Conservation (phyloP, 2,797 vertebrate genomes). For the Merluccius polli region DNA sequence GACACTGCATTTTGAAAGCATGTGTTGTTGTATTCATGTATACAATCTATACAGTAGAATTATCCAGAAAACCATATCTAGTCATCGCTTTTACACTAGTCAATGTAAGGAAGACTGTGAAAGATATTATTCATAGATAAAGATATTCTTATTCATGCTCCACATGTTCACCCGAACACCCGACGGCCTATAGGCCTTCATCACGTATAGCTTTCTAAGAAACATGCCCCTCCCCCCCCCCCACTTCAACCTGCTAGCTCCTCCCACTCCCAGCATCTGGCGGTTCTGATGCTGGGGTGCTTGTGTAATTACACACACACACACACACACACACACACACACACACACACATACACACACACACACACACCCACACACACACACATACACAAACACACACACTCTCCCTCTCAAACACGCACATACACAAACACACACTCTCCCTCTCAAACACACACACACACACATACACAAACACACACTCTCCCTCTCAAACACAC, state of each 20-base stretch:
- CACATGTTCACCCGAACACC: neutral
- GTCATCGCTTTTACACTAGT: neutral
- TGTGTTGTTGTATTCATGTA: neutral
- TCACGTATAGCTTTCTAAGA: neutral
- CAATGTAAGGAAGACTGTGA: neutral
- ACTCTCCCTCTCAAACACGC: too few species aligned
- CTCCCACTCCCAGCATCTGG: neutral
- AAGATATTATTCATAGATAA: too few species aligned
- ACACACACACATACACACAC: slow-evolving; percentile 11
- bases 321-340: slow-evolving; percentile 18
- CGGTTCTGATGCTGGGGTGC: neutral
- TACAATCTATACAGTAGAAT: neutral
- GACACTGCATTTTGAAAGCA: neutral
- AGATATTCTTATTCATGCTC: neutral
- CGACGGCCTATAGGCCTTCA: neutral
- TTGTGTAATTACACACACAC: neutral
- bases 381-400: too few species aligned
- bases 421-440: too few species aligned
- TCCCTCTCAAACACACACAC: neutral
- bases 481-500: too few species aligned
- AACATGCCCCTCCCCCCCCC: neutral
- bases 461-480: too few species aligned
- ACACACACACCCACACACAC: too few species aligned
- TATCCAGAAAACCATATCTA: neutral
- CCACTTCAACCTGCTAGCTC: neutral